Percentiles rank a stretch among this genome's conserved stretches.
Conservation (phyloP, 1,140 invertebrate species). For the Pseudomyrmex pallidus region DNA sequence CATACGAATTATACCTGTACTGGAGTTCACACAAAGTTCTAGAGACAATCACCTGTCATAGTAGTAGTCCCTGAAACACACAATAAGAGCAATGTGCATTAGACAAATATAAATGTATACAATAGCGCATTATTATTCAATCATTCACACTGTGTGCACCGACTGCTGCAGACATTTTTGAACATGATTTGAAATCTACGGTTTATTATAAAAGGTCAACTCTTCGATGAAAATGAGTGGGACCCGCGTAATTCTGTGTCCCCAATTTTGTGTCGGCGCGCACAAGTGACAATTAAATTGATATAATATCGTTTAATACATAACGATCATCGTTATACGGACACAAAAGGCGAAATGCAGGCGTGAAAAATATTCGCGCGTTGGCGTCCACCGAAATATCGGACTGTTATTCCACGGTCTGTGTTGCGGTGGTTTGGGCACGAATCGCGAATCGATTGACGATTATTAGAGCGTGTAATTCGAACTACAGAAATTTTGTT, state of each 20-base stretch:
- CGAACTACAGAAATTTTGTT: constrained; percentile 57
- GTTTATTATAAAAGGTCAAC: no score
- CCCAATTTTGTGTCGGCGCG: constrained; percentile 2
- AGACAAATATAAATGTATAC: constrained; percentile 9
- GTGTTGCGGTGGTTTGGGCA: constrained; percentile 71
- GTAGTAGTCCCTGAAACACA: constrained; percentile 82
- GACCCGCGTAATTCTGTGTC: no score
- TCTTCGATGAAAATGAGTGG: no score
- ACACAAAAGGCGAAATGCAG: constrained; percentile 28
- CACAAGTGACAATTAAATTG: constrained; percentile 42
- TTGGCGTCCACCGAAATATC: constrained; percentile 39
- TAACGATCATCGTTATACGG: constrained; percentile 20
- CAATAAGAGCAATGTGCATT: constrained; percentile 48
- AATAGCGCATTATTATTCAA: not conserved
- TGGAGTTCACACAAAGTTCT: not conserved
- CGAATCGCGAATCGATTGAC: constrained; percentile 78
- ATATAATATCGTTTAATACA: constrained; percentile 45
- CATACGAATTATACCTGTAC: constrained; percentile 22
- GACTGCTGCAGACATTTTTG: no score
- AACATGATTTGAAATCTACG: no score
- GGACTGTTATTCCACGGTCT: constrained; percentile 30
- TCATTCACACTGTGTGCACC: not conserved
- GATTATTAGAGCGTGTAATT: constrained; percentile 73
- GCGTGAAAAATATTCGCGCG: constrained; percentile 42
- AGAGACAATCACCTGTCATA: constrained; percentile 79